A percentile compares a stretch with the other conserved stretches of the same genome.
These are phyloP conservation scores for Pao palembangensis DNA, from an alignment of 2,113 vertebrate genomes.

Conservation along the genomic window DNA sequence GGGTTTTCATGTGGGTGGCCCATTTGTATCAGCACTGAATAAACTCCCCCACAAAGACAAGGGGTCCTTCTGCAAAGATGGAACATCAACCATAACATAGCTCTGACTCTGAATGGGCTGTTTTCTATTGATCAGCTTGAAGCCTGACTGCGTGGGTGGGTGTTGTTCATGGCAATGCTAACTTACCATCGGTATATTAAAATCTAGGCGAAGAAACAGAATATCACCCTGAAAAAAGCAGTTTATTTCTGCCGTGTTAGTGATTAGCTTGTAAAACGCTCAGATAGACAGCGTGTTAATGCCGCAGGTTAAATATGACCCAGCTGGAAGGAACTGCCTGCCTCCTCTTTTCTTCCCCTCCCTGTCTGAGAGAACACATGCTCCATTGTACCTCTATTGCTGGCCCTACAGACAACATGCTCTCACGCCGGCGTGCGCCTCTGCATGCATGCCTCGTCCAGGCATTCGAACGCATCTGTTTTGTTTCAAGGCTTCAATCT, in stretches of 20 bases:
- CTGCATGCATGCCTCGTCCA: slow-evolving; percentile 10
- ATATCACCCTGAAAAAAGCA: neutral
- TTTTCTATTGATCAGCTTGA: slow-evolving; percentile 44
- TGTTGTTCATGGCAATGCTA: slow-evolving; percentile 5
- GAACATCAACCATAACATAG: slow-evolving; percentile 34
- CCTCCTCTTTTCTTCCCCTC: slow-evolving; percentile 43
- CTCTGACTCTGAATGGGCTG: slow-evolving; percentile 38
- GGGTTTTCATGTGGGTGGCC: slow-evolving; percentile 36
- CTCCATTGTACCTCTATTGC: slow-evolving; percentile 52
- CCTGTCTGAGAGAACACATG: slow-evolving; percentile 59
- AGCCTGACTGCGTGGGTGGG: slow-evolving; percentile 13
- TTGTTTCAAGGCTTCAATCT: slow-evolving; percentile 15
- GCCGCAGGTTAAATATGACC: slow-evolving; percentile 64
- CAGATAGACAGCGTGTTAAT: slow-evolving; percentile 6
- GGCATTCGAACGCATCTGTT: neutral
- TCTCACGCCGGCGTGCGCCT: slow-evolving; percentile 29
- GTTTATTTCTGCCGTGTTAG: neutral
- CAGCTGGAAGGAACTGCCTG: slow-evolving; percentile 61
- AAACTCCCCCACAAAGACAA: slow-evolving; percentile 34
- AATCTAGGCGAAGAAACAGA: slow-evolving; percentile 6
- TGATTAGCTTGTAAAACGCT: slow-evolving; percentile 7
- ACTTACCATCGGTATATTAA: neutral
- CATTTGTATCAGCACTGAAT: slow-evolving; percentile 33
- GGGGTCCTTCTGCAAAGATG: slow-evolving; percentile 32
- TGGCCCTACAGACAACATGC: slow-evolving; percentile 34